These are phyloP conservation scores for Misgurnus anguillicaudatus DNA, from an alignment of 2,113 vertebrate genomes.

Conservation along the genomic window DNA sequence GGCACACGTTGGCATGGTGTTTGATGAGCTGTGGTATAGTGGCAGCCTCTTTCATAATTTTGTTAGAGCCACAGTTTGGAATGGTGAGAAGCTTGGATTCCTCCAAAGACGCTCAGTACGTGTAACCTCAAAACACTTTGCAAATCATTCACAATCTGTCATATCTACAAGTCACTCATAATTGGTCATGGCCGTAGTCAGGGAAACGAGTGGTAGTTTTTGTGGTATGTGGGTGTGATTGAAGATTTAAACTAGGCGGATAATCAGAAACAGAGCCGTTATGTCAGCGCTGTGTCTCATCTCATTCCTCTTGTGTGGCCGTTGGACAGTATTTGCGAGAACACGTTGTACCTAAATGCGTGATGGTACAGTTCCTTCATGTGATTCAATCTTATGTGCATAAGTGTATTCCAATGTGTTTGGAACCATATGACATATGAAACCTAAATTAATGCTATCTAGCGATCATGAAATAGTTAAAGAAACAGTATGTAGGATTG, in stretches of 20 bases:
- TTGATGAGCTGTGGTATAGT: background rate
- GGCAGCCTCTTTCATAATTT: background rate
- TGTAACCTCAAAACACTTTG: conserved; percentile 50
- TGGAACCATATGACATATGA: conserved; percentile 6
- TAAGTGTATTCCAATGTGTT: conserved; percentile 1
- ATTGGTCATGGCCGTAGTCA: conserved; percentile 51
- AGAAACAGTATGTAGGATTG: no score
- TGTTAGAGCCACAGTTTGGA: conserved; percentile 1
- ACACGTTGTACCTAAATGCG: background rate
- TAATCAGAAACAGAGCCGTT: conserved; percentile 58
- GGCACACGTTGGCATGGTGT: background rate
- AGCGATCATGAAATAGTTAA: background rate
- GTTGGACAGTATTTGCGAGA: background rate
- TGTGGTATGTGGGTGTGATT: conserved; percentile 63
- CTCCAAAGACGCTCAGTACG: background rate
- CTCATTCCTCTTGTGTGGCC: conserved; percentile 10
- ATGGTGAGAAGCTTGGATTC: background rate
- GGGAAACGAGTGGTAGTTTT: conserved; percentile 58
- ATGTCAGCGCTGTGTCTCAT: conserved; percentile 48
- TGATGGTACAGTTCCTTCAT: background rate
- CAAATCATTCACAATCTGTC: conserved; percentile 19
- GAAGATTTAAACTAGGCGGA: conserved; percentile 63
- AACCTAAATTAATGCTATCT: background rate
- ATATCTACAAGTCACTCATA: conserved; percentile 61
- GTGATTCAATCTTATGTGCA: conserved; percentile 3